Evolutionary conservation across 2,888 invertebrate species (phyloP).

Genomic region (Monopis laevigella): DNA sequence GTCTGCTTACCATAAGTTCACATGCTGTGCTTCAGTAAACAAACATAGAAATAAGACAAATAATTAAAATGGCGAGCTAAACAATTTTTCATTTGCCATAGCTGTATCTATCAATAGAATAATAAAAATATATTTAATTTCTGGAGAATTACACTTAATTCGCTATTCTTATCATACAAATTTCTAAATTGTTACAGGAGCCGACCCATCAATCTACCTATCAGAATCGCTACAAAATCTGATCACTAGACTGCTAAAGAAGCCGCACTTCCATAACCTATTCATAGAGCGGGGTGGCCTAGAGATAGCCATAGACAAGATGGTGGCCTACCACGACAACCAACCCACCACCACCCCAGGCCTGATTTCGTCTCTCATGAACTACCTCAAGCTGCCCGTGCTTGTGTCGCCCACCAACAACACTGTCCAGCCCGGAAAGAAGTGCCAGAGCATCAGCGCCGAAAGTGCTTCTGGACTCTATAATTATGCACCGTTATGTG

Average conservation of each 20-base stretch:
- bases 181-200: constrained; percentile 24
- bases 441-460: constrained; percentile 52
- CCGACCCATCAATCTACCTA: constrained; percentile 53
- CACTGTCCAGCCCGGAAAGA: constrained; percentile 50
- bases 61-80: too few species aligned
- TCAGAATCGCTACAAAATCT: constrained; percentile 90
- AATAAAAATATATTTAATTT: too few species aligned
- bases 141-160: too few species aligned
- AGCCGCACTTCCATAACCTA: constrained; percentile 75
- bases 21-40: too few species aligned
- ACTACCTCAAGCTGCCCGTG: constrained; percentile 65
- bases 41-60: too few species aligned
- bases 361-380: constrained; percentile 72
- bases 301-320: constrained; percentile 78
- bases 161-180: too few species aligned
- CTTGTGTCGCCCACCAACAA: constrained; percentile 61
- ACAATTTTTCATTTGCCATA: too few species aligned
- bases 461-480: constrained; percentile 81
- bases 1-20: too few species aligned
- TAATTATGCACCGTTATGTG: constrained; percentile 90
- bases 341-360: constrained; percentile 76
- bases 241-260: constrained; percentile 81
- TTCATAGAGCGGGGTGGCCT: constrained; percentile 83
- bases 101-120: too few species aligned
- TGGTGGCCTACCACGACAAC: constrained; percentile 77